phyloP scores from a whole-genome alignment of 1,140 invertebrate genomes.

The Eupristina koningsbergeri region DNA sequence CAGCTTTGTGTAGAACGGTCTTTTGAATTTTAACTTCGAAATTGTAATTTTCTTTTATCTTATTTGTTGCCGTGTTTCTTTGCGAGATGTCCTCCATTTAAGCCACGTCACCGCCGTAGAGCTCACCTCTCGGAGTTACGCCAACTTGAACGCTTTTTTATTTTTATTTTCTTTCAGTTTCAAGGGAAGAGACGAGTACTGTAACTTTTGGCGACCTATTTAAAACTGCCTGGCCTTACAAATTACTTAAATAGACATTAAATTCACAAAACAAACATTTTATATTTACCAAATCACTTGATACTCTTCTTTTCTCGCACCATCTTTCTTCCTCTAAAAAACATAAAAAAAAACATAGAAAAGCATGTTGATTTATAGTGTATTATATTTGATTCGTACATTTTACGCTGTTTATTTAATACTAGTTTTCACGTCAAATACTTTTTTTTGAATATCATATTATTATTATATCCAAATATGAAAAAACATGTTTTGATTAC shows the following conservation, averaged over 20 bases:
- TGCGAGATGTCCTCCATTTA: not conserved
- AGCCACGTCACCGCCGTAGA: too few species aligned
- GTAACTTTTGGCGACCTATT: not conserved
- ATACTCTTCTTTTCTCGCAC: too few species aligned
- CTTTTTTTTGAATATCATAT: too few species aligned
- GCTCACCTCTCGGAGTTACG: not conserved
- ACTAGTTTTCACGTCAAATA: too few species aligned
- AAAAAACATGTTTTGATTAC: too few species aligned
- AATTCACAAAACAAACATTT: not conserved
- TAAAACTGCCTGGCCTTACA: not conserved
- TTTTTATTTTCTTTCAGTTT: not conserved
- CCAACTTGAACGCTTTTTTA: not conserved
- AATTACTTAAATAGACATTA: not conserved
- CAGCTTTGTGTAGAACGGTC: constrained; percentile 27
- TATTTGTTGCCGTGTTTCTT: not conserved
- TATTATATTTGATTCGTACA: too few species aligned
- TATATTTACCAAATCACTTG: not conserved
- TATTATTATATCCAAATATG: too few species aligned
- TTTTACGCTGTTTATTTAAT: too few species aligned
- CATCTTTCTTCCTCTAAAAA: too few species aligned
- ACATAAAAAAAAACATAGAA: too few species aligned
- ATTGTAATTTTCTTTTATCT: constrained; percentile 7
- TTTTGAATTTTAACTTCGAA: constrained; percentile 12
- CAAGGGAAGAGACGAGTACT: not conserved
- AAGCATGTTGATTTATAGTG: too few species aligned